A percentile compares a stretch with the other conserved stretches of the same genome.
Conservation (phyloP, 2,113 vertebrate species). For the Rafetus swinhoei region DNA sequence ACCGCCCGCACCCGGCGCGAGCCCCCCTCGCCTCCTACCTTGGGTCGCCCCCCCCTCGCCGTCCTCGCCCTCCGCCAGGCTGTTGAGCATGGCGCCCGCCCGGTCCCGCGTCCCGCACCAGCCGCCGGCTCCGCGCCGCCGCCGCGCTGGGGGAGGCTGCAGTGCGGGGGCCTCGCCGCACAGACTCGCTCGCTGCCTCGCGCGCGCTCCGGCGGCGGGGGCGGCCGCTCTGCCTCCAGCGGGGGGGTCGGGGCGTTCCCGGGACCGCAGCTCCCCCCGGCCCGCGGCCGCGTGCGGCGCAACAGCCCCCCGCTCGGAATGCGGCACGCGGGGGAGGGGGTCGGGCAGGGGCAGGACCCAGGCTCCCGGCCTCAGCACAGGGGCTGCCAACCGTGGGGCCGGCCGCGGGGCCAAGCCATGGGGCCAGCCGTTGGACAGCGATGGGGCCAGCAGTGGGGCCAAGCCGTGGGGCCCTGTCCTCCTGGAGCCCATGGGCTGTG, state of each 20-base stretch:
- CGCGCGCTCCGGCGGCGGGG: neutral
- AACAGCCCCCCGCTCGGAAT: neutral
- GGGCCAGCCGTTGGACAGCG: no score
- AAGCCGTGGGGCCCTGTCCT: no score
- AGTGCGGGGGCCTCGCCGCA: conserved; percentile 87
- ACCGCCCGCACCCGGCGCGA: neutral
- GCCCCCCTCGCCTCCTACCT: conserved; percentile 86
- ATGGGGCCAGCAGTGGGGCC: no score
- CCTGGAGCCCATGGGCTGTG: neutral
- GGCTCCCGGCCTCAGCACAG: neutral
- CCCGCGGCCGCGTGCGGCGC: accelerated
- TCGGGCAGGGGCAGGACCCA: no score
- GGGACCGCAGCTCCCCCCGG: conserved; percentile 49
- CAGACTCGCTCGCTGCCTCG: conserved; percentile 49
- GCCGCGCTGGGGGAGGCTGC: conserved; percentile 84
- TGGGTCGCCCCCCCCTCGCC: conserved; percentile 93
- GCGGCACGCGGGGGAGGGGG: neutral
- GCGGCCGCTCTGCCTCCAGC: no score
- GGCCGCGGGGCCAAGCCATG: no score
- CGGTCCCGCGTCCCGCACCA: neutral
- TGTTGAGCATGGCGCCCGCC: conserved; percentile 92
- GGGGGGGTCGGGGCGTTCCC: conserved; percentile 31
- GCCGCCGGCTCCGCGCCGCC: neutral
- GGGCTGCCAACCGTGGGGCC: neutral
- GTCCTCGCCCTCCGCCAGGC: conserved; percentile 96